Evolutionary conservation across 1,140 invertebrate species (phyloP).

Genomic region (Monochamus saltuarius): DNA sequence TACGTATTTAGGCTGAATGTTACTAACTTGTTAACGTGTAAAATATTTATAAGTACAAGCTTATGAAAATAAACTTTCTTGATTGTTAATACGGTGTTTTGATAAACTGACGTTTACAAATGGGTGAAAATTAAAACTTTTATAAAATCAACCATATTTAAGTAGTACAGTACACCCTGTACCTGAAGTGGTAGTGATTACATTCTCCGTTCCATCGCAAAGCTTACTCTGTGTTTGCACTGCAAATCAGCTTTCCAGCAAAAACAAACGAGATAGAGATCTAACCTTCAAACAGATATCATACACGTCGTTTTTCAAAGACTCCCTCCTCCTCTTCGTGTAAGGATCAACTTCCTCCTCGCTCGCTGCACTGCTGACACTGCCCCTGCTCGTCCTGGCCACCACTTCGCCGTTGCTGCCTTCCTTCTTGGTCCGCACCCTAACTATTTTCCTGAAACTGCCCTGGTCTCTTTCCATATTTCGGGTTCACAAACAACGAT

Average conservation of each 20-base stretch:
- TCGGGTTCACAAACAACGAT: neutral
- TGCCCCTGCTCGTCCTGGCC: constrained; percentile 4
- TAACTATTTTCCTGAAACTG: constrained; percentile 18
- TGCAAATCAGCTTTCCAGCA: neutral
- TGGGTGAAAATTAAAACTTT: too few relatives aligned
- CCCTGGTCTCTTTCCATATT: constrained; percentile 1
- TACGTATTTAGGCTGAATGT: too few relatives aligned
- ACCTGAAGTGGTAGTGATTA: too few relatives aligned
- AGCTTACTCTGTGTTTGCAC: too few relatives aligned
- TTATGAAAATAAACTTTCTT: too few relatives aligned
- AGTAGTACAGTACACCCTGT: too few relatives aligned
- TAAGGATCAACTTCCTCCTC: constrained; percentile 28
- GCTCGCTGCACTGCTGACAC: constrained; percentile 2
- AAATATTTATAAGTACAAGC: too few relatives aligned
- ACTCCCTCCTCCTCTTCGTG: constrained; percentile 27
- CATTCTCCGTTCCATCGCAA: too few relatives aligned
- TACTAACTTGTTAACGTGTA: too few relatives aligned
- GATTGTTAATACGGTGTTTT: too few relatives aligned
- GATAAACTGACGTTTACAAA: too few relatives aligned
- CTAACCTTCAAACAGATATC: constrained; percentile 60
- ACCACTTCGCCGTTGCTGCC: constrained; percentile 9
- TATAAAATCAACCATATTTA: too few relatives aligned
- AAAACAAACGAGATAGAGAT: constrained; percentile 8
- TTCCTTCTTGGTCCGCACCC: constrained; percentile 19
- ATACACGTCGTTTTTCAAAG: constrained; percentile 52